These are phyloP conservation scores for Gymnocypris eckloni DNA, from an alignment of 2,797 vertebrate genomes.

Conservation along the genomic window DNA sequence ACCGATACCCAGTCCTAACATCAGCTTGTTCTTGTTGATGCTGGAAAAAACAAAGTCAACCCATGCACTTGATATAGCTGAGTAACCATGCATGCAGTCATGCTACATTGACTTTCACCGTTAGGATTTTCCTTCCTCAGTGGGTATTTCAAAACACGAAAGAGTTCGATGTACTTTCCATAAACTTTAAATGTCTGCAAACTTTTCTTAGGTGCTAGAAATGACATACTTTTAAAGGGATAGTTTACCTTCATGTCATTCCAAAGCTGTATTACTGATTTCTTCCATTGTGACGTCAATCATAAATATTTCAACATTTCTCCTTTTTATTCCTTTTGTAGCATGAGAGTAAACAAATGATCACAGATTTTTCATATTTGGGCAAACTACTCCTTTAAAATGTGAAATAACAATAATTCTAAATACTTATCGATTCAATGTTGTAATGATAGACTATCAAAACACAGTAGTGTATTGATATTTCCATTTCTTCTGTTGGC, in stretches of 20 bases:
- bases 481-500: background rate
- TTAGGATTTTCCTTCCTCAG: background rate
- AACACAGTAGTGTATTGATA: constrained; percentile 11
- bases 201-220: background rate
- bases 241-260: background rate
- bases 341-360: background rate
- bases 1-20: background rate
- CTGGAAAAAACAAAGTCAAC: constrained; percentile 2
- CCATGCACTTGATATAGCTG: constrained; percentile 9
- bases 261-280: background rate
- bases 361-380: background rate
- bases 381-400: background rate
- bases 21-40: background rate
- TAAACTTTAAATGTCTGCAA: background rate
- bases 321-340: background rate
- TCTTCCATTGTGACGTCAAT: background rate
- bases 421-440: constrained; percentile 4
- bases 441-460: constrained; percentile 18
- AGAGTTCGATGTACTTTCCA: constrained; percentile 18
- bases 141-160: background rate
- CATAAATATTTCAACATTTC: background rate
- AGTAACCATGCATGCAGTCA: constrained; percentile 36
- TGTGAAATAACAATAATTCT: constrained; percentile 3
- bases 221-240: background rate
- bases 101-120: constrained; percentile 10